These are phyloP conservation scores for Cryptomyrus ogoouensis DNA, from an alignment of 2,113 vertebrate genomes.

Conservation along the genomic window DNA sequence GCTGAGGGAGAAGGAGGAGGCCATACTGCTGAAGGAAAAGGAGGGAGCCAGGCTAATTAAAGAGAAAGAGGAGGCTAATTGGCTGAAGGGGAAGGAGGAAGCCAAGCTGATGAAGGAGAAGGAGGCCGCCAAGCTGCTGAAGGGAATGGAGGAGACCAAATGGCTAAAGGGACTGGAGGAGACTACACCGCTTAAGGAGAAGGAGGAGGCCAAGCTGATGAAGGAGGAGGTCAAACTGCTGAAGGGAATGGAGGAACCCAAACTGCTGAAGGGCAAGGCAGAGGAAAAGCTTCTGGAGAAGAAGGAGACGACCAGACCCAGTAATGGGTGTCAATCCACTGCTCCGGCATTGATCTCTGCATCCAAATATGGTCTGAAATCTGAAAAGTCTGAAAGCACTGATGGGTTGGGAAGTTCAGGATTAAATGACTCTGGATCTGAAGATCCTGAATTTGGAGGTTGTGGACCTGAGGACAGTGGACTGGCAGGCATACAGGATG, in stretches of 20 bases:
- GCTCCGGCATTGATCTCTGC: neutral
- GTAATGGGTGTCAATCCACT: neutral
- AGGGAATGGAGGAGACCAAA: neutral
- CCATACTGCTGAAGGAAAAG: neutral
- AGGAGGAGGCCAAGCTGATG: no score
- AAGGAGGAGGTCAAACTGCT: neutral
- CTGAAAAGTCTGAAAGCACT: neutral
- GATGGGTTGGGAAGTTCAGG: neutral
- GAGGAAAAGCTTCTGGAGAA: neutral
- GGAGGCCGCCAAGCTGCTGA: neutral
- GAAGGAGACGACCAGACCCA: neutral
- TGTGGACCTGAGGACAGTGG: neutral
- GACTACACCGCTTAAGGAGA: no score
- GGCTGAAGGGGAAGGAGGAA: conserved; percentile 11
- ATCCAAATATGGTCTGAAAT: neutral
- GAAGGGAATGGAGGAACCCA: neutral
- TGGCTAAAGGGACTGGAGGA: no score
- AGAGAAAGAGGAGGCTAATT: neutral
- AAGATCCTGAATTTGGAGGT: neutral
- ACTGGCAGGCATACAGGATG: neutral
- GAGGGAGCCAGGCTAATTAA: neutral
- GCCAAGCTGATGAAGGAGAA: neutral
- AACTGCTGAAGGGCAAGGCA: neutral
- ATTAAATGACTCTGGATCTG: neutral
- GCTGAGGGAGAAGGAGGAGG: neutral